A percentile compares a stretch with the other conserved stretches of the same genome.
These are phyloP conservation scores for Drosophila orosa DNA, from an alignment of 1,140 invertebrate genomes.

Conservation along the genomic window DNA sequence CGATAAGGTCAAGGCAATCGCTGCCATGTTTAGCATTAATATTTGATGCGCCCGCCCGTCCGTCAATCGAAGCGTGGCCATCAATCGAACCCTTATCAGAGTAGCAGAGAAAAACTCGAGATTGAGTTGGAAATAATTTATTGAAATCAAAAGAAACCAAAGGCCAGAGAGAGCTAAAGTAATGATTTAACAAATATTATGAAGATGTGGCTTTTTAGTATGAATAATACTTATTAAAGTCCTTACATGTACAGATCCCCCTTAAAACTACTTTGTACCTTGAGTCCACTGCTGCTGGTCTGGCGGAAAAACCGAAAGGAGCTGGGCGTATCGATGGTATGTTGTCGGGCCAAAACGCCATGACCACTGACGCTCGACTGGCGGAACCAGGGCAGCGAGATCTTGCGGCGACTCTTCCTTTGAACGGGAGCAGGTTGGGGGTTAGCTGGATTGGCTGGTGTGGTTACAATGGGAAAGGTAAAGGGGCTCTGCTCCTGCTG, in stretches of 20 bases:
- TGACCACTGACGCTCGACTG: constrained; percentile 90
- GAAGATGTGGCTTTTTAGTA: neutral
- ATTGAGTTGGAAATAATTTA: constrained; percentile 8
- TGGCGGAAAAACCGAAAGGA: constrained; percentile 87
- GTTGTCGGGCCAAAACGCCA: constrained; percentile 90
- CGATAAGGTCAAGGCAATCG: constrained; percentile 58
- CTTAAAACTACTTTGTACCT: constrained; percentile 75
- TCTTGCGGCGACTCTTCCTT: constrained; percentile 90
- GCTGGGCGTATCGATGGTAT: constrained; percentile 94
- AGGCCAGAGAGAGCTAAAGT: neutral
- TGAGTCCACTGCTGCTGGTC: constrained; percentile 82
- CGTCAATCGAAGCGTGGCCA: constrained; percentile 34
- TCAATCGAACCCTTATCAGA: constrained; percentile 52
- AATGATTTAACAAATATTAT: neutral
- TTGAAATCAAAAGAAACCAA: neutral
- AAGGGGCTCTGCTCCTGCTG: constrained; percentile 64
- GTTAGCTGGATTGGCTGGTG: constrained; percentile 78
- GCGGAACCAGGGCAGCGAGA: constrained; percentile 94
- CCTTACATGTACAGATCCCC: too few relatives aligned
- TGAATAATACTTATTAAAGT: too few relatives aligned
- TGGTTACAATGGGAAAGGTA: constrained; percentile 66
- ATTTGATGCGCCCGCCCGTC: constrained; percentile 50
- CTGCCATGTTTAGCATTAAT: constrained; percentile 53
- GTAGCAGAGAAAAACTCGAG: neutral
- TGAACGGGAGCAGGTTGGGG: constrained; percentile 84